Conservation (phyloP, 2,888 invertebrate genomes). For the Minunthozetes semirufus region DNA sequence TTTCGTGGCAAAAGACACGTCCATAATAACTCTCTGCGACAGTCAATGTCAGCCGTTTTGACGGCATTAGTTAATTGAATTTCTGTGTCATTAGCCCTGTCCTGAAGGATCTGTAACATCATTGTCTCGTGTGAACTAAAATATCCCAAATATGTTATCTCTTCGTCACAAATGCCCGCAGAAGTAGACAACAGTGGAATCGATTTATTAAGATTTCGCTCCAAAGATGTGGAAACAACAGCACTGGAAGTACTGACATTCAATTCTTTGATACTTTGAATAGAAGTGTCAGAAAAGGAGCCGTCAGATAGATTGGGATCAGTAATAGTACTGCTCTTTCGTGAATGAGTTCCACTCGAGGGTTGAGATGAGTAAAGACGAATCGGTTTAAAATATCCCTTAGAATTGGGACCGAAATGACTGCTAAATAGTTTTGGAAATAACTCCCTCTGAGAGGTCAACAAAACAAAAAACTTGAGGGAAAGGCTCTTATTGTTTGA, state of each 20-base stretch:
- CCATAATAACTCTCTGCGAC: constrained; percentile 65
- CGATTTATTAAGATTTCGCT: not conserved
- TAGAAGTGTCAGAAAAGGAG: not conserved
- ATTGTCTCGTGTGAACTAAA: constrained; percentile 59
- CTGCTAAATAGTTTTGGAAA: constrained; percentile 54
- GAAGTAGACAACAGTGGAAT: not conserved
- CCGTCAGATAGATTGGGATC: not conserved
- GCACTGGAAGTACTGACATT: not conserved
- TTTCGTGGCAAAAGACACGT: constrained; percentile 54
- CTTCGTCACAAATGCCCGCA: constrained; percentile 41
- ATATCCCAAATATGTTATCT: constrained; percentile 62
- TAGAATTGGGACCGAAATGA: constrained; percentile 20
- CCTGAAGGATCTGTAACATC: constrained; percentile 42
- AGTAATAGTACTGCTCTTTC: constrained; percentile 1
- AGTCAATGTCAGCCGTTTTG: constrained; percentile 60
- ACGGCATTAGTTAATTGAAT: constrained; percentile 58
- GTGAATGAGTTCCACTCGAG: not conserved
- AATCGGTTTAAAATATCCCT: constrained; percentile 39
- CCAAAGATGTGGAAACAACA: not conserved
- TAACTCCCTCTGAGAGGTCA: constrained; percentile 52
- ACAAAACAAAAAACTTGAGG: constrained; percentile 58
- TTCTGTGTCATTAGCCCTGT: constrained; percentile 53
- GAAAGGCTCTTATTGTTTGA: constrained; percentile 48
- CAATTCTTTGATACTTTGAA: not conserved
- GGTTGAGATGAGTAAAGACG: constrained; percentile 12